Evolutionary conservation across 1,140 invertebrate species (phyloP).

Genomic region (Zeugodacus cucurbitae): DNA sequence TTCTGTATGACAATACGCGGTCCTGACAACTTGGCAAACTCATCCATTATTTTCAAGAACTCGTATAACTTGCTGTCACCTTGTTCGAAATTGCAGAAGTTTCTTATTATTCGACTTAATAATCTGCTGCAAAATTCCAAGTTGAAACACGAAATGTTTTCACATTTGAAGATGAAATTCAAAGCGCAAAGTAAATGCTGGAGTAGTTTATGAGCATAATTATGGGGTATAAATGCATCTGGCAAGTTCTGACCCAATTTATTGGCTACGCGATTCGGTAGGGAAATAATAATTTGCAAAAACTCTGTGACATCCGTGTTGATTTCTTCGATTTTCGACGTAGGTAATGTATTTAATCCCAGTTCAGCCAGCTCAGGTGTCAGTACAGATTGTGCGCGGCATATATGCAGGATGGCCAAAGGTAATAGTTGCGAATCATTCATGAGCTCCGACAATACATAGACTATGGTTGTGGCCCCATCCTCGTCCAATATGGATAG

Average conservation of each 20-base stretch:
- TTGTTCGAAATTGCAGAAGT: conserved; percentile 62
- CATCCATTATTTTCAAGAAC: conserved; percentile 66
- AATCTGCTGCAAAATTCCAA: conserved; percentile 68
- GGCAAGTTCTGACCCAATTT: conserved; percentile 69
- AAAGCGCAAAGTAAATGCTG: conserved; percentile 72
- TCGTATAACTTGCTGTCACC: conserved; percentile 53
- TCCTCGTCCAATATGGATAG: background rate
- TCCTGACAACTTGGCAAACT: conserved; percentile 46
- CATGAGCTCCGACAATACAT: conserved; percentile 44
- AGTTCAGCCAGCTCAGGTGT: conserved; percentile 50
- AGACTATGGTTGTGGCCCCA: background rate
- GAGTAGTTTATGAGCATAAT: conserved; percentile 71
- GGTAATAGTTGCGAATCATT: conserved; percentile 52
- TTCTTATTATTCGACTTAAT: conserved; percentile 72
- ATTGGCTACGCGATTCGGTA: conserved; percentile 78
- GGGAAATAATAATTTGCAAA: conserved; percentile 72
- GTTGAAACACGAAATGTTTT: conserved; percentile 63
- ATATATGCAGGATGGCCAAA: conserved; percentile 51
- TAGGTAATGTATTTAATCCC: conserved; percentile 52
- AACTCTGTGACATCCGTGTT: conserved; percentile 62
- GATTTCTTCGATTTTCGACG: conserved; percentile 49
- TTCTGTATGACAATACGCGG: conserved; percentile 53
- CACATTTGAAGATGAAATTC: conserved; percentile 67
- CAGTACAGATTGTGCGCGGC: conserved; percentile 47
- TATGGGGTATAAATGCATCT: conserved; percentile 70